Base-by-base conservation (phyloP, 2,888 invertebrate species). In the Netelia fuscicornis region DNA sequence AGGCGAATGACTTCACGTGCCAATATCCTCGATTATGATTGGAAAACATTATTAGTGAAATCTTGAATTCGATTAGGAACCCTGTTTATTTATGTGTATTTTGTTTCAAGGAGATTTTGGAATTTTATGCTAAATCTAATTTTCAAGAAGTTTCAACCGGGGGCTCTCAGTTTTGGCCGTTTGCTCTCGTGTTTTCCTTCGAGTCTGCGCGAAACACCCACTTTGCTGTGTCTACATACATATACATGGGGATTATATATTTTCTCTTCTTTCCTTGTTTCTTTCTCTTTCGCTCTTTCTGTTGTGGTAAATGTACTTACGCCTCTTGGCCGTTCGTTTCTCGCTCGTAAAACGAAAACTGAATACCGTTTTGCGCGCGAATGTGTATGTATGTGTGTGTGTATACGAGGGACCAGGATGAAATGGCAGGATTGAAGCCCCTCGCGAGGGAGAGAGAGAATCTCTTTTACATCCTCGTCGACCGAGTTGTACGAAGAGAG, bases 341-440 rank as follows among this genome's bases (percentile, higher is more conserved):
- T 87, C 88, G 91, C 89, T 93, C 93, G 92, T 93, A 93, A 93
- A 93, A 93, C 90, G 86, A 88, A 90, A 90, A 91, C 87, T 87
- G 89, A 88, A 89, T 89, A 88, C 86, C 79, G 87, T 88, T 88
- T 88, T 77, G 78, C 77, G 25, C 84, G 78, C 42, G 78, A 37
- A 67, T 65, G 67, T 17, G 37, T 37, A 6, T 37, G 37, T 37
- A 6, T 37, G 52, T n/a, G n/a, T 5, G n/a, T 11, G 52, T n/a
- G 52, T 52, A 13, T 52, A 54, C 54, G 13, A 78, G 64, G 25
- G 54, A 25, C 65, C 77, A 56, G 76, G 64, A 75, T 75, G 71
- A 77, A 74, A 74, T 48, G 64, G 54, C 64, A 78, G 78, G 70
- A 85, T 85, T 70, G 60, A 71, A 84, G 44, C 48, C 71, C 62